Base-by-base conservation (phyloP, 2,113 vertebrate species). In the Ondatra zibethicus region DNA sequence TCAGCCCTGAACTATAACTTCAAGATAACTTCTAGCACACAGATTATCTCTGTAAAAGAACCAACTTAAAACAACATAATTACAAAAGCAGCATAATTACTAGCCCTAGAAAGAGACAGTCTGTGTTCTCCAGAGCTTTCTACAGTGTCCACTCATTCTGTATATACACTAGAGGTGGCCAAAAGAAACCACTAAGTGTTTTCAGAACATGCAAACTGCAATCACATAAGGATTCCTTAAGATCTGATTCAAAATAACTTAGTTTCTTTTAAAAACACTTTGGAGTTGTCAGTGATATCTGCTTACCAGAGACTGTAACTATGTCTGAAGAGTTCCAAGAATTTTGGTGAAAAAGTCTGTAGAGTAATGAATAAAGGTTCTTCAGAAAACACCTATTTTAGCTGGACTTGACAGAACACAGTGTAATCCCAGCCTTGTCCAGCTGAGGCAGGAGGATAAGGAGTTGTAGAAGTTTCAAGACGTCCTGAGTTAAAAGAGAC, bases 41-140 rank as follows among this genome's bases (percentile, higher is more conserved):
- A 63, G 72, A 82, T 3, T 78, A 8, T 92, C 81, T 97, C 82
- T 91, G 11, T 73, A 66, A 93, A 89, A 73, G 80, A 70, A 91
- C 11, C 92, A 82, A 70, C 50, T 66, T 47, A 93, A 31, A 95
- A 96, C 36, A 78, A 52, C 29, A n/a, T n/a, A n/a, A n/a, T n/a
- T n/a, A n/a, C n/a, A n/a, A 50, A 63, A 78, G n/a, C 55, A 81
- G 63, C 78, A 87, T 31, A 85, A 88, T 89, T 33, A 95, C 73
- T 65, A 89, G 3, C 39, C 75, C 58, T 72, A 85, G 14, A 91
- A 77, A 94, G 33, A 93, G n/a, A 78, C 33, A 7, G 19, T 94
- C 75, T 90, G 95, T 91, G 65, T 75, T 87, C 85, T 19, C 66
- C 65, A 63, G 0, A 82, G 39, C 55, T 90, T 94, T 81, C 73